A percentile compares a stretch with the other conserved stretches of the same genome.
Conservation (phyloP, 1,140 invertebrate genomes). For the Bombyx mori region ASM3026992v2 NC_085130.1:2493001-2493500, state of each 20-base stretch:
- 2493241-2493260: slow-evolving; percentile 69
- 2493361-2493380: slow-evolving; percentile 71
- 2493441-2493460: neutral
- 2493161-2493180: slow-evolving; percentile 63
- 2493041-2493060: no score
- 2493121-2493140: no score
- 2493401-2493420: no score
- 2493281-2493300: slow-evolving; percentile 78
- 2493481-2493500: neutral
- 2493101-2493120: no score
- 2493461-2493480: neutral
- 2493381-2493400: neutral
- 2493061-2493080: no score
- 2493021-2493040: no score
- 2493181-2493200: slow-evolving; percentile 72
- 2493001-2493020: no score
- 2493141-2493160: neutral
- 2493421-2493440: neutral
- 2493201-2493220: slow-evolving; percentile 72
- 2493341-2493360: slow-evolving; percentile 88
- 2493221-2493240: slow-evolving; percentile 70
- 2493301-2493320: slow-evolving; percentile 83
- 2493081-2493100: no score
- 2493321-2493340: slow-evolving; percentile 84
- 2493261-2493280: slow-evolving; percentile 72